Evolutionary conservation across 2,888 invertebrate species (phyloP).

Genomic region (Torymus texanus): DNA sequence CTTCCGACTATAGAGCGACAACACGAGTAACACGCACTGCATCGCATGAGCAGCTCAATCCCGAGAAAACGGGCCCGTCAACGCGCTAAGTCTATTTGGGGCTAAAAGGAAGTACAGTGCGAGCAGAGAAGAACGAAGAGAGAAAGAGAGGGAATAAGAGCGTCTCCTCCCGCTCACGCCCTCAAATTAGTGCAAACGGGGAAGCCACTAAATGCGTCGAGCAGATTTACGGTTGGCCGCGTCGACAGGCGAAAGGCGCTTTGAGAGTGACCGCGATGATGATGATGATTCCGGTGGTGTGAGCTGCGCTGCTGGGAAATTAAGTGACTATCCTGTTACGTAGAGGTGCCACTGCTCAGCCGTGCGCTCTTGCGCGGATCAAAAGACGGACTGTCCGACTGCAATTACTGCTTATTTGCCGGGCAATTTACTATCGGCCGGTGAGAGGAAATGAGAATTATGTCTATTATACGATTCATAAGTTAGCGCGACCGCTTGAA

Average conservation of each 20-base stretch:
- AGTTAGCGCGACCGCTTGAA: neutral
- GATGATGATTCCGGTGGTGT: neutral
- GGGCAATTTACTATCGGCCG: slow-evolving; percentile 31
- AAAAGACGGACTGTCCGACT: slow-evolving; percentile 15
- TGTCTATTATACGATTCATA: slow-evolving; percentile 1
- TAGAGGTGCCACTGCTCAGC: slow-evolving; percentile 2
- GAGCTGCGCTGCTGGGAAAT: slow-evolving; percentile 8
- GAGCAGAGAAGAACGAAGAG: neutral
- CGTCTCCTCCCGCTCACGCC: slow-evolving; percentile 65
- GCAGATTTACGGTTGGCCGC: slow-evolving; percentile 67
- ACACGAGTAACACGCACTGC: slow-evolving; percentile 3
- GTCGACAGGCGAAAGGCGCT: too few species aligned
- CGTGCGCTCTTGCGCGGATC: slow-evolving; percentile 31
- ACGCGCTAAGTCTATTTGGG: slow-evolving; percentile 36
- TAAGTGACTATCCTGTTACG: slow-evolving; percentile 39
- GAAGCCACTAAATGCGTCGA: slow-evolving; percentile 64
- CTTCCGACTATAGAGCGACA: neutral
- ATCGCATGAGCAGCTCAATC: neutral
- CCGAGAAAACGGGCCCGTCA: slow-evolving; percentile 35
- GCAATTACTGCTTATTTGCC: slow-evolving; percentile 40
- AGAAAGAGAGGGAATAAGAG: slow-evolving; percentile 1
- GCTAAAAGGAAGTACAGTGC: slow-evolving; percentile 33
- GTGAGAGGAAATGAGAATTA: slow-evolving; percentile 16
- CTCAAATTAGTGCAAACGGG: slow-evolving; percentile 71
- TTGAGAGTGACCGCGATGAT: neutral